Conservation (phyloP, 2,888 invertebrate species). For the Chironomus tentans region DNA sequence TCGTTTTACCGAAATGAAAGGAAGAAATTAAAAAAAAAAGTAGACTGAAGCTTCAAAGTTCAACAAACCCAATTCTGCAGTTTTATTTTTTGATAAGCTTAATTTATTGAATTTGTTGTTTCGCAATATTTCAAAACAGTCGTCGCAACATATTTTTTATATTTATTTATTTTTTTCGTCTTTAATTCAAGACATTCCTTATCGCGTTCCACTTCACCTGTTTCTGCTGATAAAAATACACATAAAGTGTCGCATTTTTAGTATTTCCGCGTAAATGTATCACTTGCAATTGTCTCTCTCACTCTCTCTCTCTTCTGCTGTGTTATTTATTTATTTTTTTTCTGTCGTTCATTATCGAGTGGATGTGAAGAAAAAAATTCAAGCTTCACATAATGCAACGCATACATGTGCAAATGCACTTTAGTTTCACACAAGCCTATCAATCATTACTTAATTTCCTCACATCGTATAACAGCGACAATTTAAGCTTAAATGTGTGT, state of each 20-base stretch:
- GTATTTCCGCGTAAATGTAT: too few relatives aligned
- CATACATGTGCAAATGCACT: neutral
- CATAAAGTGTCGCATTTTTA: too few relatives aligned
- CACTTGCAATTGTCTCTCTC: neutral
- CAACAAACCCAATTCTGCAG: neutral
- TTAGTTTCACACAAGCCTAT: neutral
- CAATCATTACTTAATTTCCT: neutral
- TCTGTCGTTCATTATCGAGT: too few relatives aligned
- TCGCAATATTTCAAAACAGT: too few relatives aligned
- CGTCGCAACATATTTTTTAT: too few relatives aligned
- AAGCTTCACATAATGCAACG: neutral
- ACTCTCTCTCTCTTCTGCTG: neutral
- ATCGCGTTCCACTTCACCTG: conserved; percentile 25
- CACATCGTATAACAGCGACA: neutral
- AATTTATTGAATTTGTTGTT: neutral
- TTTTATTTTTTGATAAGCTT: neutral
- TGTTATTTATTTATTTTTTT: too few relatives aligned
- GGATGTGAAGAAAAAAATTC: neutral
- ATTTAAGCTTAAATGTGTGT: too few relatives aligned
- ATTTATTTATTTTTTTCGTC: too few relatives aligned
- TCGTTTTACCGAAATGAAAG: too few relatives aligned
- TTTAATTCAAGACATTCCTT: neutral
- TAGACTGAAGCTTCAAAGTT: neutral
- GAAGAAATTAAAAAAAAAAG: too few relatives aligned
- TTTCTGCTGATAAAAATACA: neutral